Evolutionary conservation across 2,888 invertebrate species (phyloP), one percentile per base, ranked within the genome.

Genomic region (Oscheius sp.): DNA sequence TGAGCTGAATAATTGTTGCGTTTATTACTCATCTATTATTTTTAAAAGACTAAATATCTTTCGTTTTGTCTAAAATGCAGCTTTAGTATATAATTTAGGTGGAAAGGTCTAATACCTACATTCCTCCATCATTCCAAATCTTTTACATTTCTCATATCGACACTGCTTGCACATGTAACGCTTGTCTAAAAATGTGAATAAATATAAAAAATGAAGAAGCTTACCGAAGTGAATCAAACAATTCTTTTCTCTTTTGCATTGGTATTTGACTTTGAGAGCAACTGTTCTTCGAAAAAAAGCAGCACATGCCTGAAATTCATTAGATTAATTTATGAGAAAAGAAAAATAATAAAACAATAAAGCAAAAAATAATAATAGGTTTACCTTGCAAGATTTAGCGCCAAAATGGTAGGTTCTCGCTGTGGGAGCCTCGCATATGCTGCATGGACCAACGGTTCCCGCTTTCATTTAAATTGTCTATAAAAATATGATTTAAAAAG

Each of bases 101-200:
- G 17, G 39, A 34, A 20, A 5, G 1, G 23, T 3, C 6, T 37
- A 37, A n/a, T 33, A 45, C 73, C 70, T 17, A 75, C 75, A 69
- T 17, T 75, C 73, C 2, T 66, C 55, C 17, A 71, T 73, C 75
- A 75, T 75, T 48, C 75, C 75, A 5, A 72, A 45, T 25, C 58
- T n/a, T 8, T 67, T 27, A 45, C 75, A 75, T 55, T 75, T 75
- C 20, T 68, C 70, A 55, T 69, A 70, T 31, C 75, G 37, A 64
- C 75, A 75, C 15, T 63, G 39, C 42, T 73, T 53, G 48, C 75
- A 75, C 52, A 73, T 37, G 27, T 73, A 71, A 17, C 75, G 50
- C 23, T 70, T 64, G 2, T 67, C 46, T 57, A 23, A 34, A 57
- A 57, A 33, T 6, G 12, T 23, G 23, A 57, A 31, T 12, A 23